These are phyloP conservation scores for Menura novaehollandiae DNA, from an alignment of 2,113 vertebrate genomes.

Conservation along the genomic window DNA sequence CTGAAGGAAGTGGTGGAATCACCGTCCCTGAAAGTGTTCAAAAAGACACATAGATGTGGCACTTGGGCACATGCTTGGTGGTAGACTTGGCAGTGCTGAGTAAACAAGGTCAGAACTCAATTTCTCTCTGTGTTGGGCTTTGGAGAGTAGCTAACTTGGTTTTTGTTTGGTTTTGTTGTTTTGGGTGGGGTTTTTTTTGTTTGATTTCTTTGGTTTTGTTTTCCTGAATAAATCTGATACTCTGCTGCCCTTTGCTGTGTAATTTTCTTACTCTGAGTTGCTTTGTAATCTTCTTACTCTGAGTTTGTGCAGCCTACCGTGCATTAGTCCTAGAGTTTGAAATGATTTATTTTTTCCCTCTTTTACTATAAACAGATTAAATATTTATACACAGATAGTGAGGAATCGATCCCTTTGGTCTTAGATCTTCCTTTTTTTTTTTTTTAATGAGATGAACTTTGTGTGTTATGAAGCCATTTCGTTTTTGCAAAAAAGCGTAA, in stretches of 20 bases:
- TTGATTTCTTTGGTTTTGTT: neutral
- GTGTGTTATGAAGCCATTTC: neutral
- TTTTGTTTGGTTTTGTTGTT: neutral
- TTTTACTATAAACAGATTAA: neutral
- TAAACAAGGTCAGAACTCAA: neutral
- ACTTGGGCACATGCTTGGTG: neutral
- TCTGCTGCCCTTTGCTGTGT: neutral
- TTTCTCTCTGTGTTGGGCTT: neutral
- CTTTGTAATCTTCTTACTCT: neutral
- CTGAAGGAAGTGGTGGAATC: no score
- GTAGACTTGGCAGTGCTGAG: neutral
- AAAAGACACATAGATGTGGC: neutral
- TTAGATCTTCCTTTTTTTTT: neutral
- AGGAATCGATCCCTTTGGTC: neutral
- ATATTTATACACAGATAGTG: neutral
- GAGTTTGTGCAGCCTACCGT: neutral
- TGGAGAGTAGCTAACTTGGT: neutral
- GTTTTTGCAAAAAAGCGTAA: neutral
- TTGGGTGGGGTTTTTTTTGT: neutral
- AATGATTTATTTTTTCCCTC: neutral
- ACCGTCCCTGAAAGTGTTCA: neutral
- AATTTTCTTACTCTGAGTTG: neutral
- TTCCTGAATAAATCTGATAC: neutral
- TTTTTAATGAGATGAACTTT: neutral
- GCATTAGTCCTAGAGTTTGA: neutral